Evolutionary conservation across 2,888 invertebrate genomes (phyloP), one percentile per base, ranked within the genome.

Genomic region (Morinoia aosen): DNA sequence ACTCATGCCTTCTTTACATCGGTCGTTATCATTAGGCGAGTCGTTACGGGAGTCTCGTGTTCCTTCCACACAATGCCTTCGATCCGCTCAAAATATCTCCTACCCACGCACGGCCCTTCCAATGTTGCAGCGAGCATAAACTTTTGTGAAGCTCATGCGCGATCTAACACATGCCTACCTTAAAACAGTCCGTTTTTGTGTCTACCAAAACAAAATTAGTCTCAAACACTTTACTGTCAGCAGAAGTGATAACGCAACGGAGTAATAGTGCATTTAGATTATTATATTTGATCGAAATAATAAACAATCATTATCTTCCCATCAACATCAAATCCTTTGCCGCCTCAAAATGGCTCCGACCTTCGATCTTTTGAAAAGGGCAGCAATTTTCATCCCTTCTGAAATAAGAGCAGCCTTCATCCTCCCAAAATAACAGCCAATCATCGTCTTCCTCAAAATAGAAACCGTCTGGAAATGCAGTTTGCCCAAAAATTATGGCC

Each of bases 11-110:
- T 76, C 76, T 76, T 76, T 76, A 76, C 33, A 25, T 25, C 76
- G 33, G 33, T 76, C 76, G 76, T 76, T 76, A 76, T 76, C 76
- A 76, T 76, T 76, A 76, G 76, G 76, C 76, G 25, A 33, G 76
- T 76, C 76, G 76, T 76, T 76, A 76, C 25, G 76, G 25, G 76
- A 33, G 76, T 76, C 76, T 16, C 76, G 76, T 33, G 76, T 76
- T 76, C 76, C 33, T 2, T 33, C 76, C 76, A 76, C 76, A 76
- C 76, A 76, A 76, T 76, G 25, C 76, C 76, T 76, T 76, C 76
- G 76, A 76, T 76, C 76, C 76, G 76, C 76, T 19, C 76, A 76
- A 76, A 76, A 76, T 76, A 76, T 76, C 76, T 76, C 25, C 76
- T 76, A 25, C 76, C 76, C 76, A 76, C 76, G 10, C 76, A 33